Conservation (phyloP, 2,797 vertebrate genomes). For the Sebastes ruberrimus region DNA sequence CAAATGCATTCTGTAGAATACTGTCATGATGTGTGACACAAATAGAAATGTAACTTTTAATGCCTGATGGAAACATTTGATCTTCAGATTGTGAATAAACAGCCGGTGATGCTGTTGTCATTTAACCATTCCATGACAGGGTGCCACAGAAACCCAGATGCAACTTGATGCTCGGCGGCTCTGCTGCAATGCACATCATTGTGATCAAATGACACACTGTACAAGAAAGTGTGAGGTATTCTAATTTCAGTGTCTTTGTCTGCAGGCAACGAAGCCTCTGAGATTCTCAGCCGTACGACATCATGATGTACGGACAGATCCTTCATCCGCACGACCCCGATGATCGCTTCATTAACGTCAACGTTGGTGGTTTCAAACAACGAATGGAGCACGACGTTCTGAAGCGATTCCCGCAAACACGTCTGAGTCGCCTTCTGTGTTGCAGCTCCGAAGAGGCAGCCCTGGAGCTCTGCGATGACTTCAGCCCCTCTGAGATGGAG, state of each 20-base stretch:
- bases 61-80: not conserved
- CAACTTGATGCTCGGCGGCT: slow-evolving; percentile 17
- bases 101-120: not conserved
- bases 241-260: slow-evolving; percentile 29
- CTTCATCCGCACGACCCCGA: slow-evolving; percentile 83
- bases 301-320: slow-evolving; percentile 92
- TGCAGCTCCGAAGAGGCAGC: slow-evolving; percentile 90
- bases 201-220: slow-evolving; percentile 23
- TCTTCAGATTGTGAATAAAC: not conserved
- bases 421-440: slow-evolving; percentile 88
- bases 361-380: slow-evolving; percentile 94
- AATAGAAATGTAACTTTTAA: not conserved
- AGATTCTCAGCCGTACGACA: not conserved
- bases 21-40: not conserved
- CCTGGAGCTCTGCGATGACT: slow-evolving; percentile 95
- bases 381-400: slow-evolving; percentile 86
- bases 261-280: slow-evolving; percentile 29
- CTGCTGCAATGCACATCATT: not conserved
- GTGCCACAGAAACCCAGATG: slow-evolving; percentile 46
- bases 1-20: not conserved
- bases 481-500: slow-evolving; percentile 89
- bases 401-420: slow-evolving; percentile 90
- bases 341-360: slow-evolving; percentile 87
- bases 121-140: not conserved
- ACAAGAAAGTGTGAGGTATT: not conserved